Base-by-base conservation (phyloP, 2,888 invertebrate genomes). In the Thelaira solivaga region DNA sequence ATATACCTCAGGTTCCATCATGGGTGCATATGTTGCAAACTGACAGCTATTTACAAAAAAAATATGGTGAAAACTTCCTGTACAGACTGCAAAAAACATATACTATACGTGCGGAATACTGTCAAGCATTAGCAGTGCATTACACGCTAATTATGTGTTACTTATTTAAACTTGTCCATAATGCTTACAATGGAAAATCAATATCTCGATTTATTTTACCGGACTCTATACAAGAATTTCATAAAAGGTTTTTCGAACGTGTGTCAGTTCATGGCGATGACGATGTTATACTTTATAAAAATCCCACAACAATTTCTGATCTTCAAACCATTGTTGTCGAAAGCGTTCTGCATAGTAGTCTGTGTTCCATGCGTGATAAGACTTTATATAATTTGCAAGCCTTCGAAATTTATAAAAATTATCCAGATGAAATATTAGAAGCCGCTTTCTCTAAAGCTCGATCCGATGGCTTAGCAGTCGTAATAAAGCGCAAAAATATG, bases 381-480 rank as follows among this genome's bases (percentile, higher is more conserved):
- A 90, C 91, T 0, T 91, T 92, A 0, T 92, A 92, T 86, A 91
- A 92, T 0, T 91, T 92, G 81, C 93, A 94, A 80, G 89, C 95
- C 76, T 93, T 93, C 82, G 92, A 92, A 83, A 91, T 94, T 13
- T 94, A 94, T 83, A 93, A 93, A 81, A 92, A 92, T 80, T 95
- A 93, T 86, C 91, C 93, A 0, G 94, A 95, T 80, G 89, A 90
- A 24, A 84, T 93, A 4, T 87, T 95, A 4, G 89, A 91, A 59
- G 88, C 89, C 0, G 92, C 93, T 0, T 91, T 94, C 83, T 86
- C 88, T 3, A 91, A 92, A 82, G 90, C 94, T 39, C 90, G 92
- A 7, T 82, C 88, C 0, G 91, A 92, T 81, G 91, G 92, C 29
- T 89, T 94, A 84, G 90, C 94, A 8, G 91, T 92, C 0, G 84